A percentile compares a stretch with the other conserved stretches of the same genome.
Evolutionary conservation across 1,140 invertebrate genomes (phyloP).

Genomic region (Drosophila baimaii): DNA sequence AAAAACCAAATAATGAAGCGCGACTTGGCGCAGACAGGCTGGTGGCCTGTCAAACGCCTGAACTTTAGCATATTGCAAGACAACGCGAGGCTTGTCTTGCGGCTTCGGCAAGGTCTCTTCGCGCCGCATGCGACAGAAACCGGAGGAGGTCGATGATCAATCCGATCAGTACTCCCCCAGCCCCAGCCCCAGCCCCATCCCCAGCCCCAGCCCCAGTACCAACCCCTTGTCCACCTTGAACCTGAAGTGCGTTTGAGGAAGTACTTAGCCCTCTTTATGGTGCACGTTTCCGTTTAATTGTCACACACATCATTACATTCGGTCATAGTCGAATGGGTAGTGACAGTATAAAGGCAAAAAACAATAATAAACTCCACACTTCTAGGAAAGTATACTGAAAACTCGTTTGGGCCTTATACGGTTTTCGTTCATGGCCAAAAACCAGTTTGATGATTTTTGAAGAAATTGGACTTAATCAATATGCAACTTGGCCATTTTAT

Average conservation of each 20-base stretch:
- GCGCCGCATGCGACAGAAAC: slow-evolving; percentile 7
- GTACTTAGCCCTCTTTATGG: slow-evolving; percentile 22
- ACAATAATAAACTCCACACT: slow-evolving; percentile 36
- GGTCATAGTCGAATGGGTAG: slow-evolving; percentile 1
- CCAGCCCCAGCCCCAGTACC: not conserved
- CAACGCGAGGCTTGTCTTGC: slow-evolving; percentile 47
- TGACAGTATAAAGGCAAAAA: slow-evolving; percentile 13
- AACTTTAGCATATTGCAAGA: slow-evolving; percentile 76
- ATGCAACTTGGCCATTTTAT: slow-evolving; percentile 64
- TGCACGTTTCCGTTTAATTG: slow-evolving; percentile 30
- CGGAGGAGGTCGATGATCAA: slow-evolving; percentile 23
- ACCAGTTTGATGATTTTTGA: slow-evolving; percentile 58
- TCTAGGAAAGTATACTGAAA: slow-evolving; percentile 62
- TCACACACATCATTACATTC: slow-evolving; percentile 9
- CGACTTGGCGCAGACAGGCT: slow-evolving; percentile 25
- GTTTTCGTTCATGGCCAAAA: slow-evolving; percentile 53
- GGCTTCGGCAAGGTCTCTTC: slow-evolving; percentile 57
- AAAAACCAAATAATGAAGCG: slow-evolving; percentile 24
- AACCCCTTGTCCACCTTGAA: slow-evolving; percentile 47
- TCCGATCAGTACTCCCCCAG: slow-evolving; percentile 13
- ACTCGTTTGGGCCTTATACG: slow-evolving; percentile 54
- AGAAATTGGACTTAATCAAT: slow-evolving; percentile 55
- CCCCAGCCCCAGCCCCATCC: too few species aligned
- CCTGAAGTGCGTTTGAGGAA: slow-evolving; percentile 37
- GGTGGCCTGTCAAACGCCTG: slow-evolving; percentile 53